Evolutionary conservation across 2,888 invertebrate genomes (phyloP), one percentile per base, ranked within the genome.

Genomic region (Drosophila borealis): DNA sequence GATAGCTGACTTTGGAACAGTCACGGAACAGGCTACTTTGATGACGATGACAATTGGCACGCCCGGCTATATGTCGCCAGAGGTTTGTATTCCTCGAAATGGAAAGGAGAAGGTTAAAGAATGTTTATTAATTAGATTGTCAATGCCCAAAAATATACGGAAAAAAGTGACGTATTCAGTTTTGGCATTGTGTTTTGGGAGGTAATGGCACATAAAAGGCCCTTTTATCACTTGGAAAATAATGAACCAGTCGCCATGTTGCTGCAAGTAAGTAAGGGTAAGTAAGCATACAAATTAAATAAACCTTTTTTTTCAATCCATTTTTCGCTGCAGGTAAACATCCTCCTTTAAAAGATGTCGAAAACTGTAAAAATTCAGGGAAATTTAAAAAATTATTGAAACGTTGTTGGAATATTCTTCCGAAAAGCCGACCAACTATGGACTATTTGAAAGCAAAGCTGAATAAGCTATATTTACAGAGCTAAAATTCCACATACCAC

Each of bases 151-250:
- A 3, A 4, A 1, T 46, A 46, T 17, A 17, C 29, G 1, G 37
- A 37, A 2, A 63, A 37, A 8, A 29, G 25, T 19, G 67, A 68
- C 37, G 56, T 63, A 11, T 68, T 42, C 17, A 68, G 67, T 19
- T 68, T 42, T 17, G 67, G 56, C 3, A 59, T 69, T 29, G 34
- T 69, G 14, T 33, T 64, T 0, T 69, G 68, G 68, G 59, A 54
- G 11, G 36, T 64, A 2, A 19, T 50, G 34, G 49, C 68, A 2
- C n/a, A 19, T 5, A 59, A 41, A 49, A 44, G 33, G 14, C 64
- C 64, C 5, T 69, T 59, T 11, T 50, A 54, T 34, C 11, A 69
- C 3, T 44, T 49, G 25, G 14, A 11, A 48, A 42, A 56, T 29
- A 46, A 53, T 11, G 3, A 17, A 11, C 19, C 42, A 10, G 3